Evolutionary conservation across 2,797 vertebrate species (phyloP), one percentile per base, ranked within the genome.

Genomic region (Neosilurus hyrtlii): DNA sequence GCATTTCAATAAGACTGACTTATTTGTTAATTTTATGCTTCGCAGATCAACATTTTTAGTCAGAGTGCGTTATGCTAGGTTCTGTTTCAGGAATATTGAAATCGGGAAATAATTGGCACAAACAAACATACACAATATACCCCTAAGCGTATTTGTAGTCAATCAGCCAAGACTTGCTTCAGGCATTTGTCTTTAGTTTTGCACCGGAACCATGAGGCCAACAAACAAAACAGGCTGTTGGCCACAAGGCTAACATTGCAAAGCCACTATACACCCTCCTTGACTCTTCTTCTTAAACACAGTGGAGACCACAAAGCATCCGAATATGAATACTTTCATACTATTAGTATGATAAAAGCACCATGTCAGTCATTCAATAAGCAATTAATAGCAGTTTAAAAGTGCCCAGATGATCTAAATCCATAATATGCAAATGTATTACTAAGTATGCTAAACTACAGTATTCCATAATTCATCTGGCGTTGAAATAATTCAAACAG

Each of bases 21-120:
- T 51, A 73, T 73, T 73, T 81, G 80, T 72, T 73, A 51, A 81
- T 81, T 72, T 81, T 81, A 74, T 62, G 71, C 71, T 82, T 74
- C 51, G 22, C 78, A 56, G 78, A 74, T 65, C 71, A 82, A 73
- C 80, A 37, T 81, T 61, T 71, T 43, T 56, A 71, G 35, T 8
- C 1, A 52, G 30, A 35, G 24, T 15, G 10, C 0, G 51, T 52
- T 65, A 56, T n/a, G 20, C 66, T 70, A 30, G 54, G 67, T n/a
- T 72, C 37, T 18, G 37, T 62, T 72, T 74, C 57, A 10, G 49
- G 49, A 30, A 52, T 56, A 66, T 66, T 37, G 61, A 56, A 66
- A 54, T 18, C 2, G 9, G 61, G 51, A 74, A 65, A 66, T 74
- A 35, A n/a, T 82, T 66, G 77, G 43, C 43, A 54, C 16, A 22